These are phyloP conservation scores for Euglossa dilemma DNA, from an alignment of 1,140 invertebrate genomes.

Conservation along the genomic window DNA sequence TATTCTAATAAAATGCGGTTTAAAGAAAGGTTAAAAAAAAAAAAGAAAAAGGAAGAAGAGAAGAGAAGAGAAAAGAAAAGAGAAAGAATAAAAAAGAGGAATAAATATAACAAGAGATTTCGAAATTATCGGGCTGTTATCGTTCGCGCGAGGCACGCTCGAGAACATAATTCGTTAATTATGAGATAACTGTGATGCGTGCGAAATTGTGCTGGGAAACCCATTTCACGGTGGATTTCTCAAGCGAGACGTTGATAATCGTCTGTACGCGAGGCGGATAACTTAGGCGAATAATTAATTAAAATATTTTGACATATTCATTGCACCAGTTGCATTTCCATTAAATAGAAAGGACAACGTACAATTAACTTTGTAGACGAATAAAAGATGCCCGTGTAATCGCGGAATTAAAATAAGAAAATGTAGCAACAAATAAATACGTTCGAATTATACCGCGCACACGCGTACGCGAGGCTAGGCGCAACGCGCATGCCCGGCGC, in stretches of 20 bases:
- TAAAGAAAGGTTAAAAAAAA: not conserved
- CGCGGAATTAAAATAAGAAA: not conserved
- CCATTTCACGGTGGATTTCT: conserved; percentile 46
- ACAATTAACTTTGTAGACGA: not conserved
- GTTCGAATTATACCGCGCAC: not conserved
- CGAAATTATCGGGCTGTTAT: conserved; percentile 22
- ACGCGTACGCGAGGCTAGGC: too few relatives aligned
- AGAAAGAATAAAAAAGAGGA: not conserved
- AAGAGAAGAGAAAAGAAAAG: too few relatives aligned
- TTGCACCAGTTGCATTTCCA: conserved; percentile 21
- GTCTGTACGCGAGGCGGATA: not conserved
- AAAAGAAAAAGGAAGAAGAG: not conserved
- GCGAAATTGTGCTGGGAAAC: conserved; percentile 28
- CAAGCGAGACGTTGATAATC: conserved; percentile 41
- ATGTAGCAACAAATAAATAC: conserved; percentile 15
- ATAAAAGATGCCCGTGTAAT: not conserved
- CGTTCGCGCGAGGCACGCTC: not conserved
- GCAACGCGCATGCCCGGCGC: not conserved
- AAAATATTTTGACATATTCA: conserved; percentile 25
- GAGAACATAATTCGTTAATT: conserved; percentile 43
- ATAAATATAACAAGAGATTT: conserved; percentile 1
- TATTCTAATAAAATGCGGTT: not conserved
- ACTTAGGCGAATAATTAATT: conserved; percentile 28
- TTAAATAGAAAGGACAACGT: not conserved
- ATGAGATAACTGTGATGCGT: conserved; percentile 39